phyloP scores from a whole-genome alignment of 2,797 vertebrate species.

The Dallia pectoralis region DNA sequence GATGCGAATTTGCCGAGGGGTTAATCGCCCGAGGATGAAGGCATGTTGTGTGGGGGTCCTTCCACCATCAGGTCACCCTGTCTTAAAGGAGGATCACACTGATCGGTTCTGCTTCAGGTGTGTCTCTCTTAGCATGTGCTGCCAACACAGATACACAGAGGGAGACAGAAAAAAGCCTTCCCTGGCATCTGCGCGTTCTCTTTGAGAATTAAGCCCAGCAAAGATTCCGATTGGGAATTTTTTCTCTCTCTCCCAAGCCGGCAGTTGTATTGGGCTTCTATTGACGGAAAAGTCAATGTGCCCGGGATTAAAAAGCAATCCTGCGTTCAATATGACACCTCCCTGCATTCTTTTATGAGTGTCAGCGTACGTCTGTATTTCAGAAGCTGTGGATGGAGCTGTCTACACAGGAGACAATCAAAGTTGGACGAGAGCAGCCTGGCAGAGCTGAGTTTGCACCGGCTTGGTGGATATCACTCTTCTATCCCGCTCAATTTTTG shows the following conservation, averaged over 20 bases:
- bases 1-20: constrained; percentile 17
- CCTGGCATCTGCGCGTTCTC: constrained; percentile 79
- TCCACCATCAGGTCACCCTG: constrained; percentile 60
- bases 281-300: constrained; percentile 81
- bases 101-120: constrained; percentile 70
- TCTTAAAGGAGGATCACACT: constrained; percentile 64
- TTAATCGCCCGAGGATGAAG: constrained; percentile 26
- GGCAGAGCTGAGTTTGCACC: constrained; percentile 71
- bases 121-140: constrained; percentile 72
- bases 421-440: constrained; percentile 70
- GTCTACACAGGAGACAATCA: constrained; percentile 76
- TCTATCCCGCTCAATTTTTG: constrained; percentile 64
- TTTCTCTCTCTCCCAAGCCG: constrained; percentile 63
- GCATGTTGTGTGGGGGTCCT: constrained; percentile 20
- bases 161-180: constrained; percentile 52
- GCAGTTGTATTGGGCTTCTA: constrained; percentile 79
- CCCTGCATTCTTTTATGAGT: constrained; percentile 74
- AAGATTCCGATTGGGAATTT: constrained; percentile 72
- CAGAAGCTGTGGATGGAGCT: constrained; percentile 74
- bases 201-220: constrained; percentile 84
- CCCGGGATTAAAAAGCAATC: constrained; percentile 82
- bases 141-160: constrained; percentile 51
- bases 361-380: constrained; percentile 72
- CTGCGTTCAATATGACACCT: constrained; percentile 78
- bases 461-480: constrained; percentile 62